phyloP scores from a whole-genome alignment of 2,113 vertebrate genomes.

The Oryzias javanicus region DNA sequence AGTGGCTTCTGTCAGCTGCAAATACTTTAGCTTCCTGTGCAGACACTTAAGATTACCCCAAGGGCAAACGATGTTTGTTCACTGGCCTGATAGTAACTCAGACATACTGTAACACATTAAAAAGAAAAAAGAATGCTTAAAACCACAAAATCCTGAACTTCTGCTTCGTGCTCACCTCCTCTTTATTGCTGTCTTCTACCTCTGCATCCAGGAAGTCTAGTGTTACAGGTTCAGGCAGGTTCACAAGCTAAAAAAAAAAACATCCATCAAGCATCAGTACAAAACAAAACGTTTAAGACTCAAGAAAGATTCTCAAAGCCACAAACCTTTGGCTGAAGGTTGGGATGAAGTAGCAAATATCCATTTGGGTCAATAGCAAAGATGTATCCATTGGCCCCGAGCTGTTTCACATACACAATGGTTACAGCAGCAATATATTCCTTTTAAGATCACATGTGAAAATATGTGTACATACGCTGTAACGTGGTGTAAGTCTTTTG shows the following conservation, averaged over 20 bases:
- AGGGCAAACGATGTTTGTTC: conserved; percentile 9
- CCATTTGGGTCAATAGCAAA: conserved; percentile 98
- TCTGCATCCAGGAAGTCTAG: conserved; percentile 98
- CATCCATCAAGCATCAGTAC: not conserved
- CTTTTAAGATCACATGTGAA: not conserved
- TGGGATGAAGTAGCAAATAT: conserved; percentile 96
- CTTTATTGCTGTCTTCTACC: conserved; percentile 92
- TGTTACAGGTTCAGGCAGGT: conserved; percentile 92
- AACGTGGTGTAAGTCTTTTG: conserved; percentile 91
- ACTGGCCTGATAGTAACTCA: conserved; percentile 7
- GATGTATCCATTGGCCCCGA: conserved; percentile 95
- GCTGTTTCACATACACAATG: conserved; percentile 48
- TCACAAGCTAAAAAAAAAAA: conserved; percentile 79
- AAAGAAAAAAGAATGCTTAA: conserved; percentile 19
- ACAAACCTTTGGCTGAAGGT: conserved; percentile 89
- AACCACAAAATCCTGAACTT: conserved; percentile 8
- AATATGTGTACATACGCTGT: conserved; percentile 82
- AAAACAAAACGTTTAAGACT: not conserved
- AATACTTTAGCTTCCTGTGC: not conserved
- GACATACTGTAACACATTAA: not conserved
- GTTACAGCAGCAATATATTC: not conserved
- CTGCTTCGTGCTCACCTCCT: conserved; percentile 79
- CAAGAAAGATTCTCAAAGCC: not conserved
- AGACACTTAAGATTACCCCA: not conserved
- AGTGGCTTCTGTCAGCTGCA: not conserved